These are phyloP conservation scores for Cephus rjabovi DNA, from an alignment of 2,888 invertebrate species.

Conservation along the genomic window DNA sequence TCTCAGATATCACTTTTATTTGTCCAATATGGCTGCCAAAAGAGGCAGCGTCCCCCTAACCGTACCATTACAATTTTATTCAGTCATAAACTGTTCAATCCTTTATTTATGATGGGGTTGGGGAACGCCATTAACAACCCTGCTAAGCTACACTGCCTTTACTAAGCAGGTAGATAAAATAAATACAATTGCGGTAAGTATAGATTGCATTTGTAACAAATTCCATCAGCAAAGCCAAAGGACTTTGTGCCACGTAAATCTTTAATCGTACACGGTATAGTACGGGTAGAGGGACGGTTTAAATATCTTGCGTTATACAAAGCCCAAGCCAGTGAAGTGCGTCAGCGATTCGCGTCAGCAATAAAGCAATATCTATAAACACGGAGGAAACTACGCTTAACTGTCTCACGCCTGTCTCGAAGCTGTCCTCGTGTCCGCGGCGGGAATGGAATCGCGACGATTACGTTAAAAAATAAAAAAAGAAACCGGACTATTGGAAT, in stretches of 20 bases:
- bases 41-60: neutral
- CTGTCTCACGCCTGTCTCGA: neutral
- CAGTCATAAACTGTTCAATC: neutral
- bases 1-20: neutral
- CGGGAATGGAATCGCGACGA: neutral
- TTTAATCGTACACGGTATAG: neutral
- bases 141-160: neutral
- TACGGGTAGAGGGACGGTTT: neutral
- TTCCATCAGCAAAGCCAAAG: neutral
- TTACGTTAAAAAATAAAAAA: neutral
- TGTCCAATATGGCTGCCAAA: neutral
- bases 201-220: neutral
- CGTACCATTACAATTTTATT: neutral
- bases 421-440: neutral
- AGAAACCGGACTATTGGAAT: neutral
- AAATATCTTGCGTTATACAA: neutral
- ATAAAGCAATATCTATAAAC: neutral
- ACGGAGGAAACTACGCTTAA: neutral
- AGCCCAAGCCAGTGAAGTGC: neutral
- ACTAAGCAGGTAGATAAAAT: neutral
- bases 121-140: neutral
- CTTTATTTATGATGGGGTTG: neutral
- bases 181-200: neutral
- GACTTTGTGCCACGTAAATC: neutral
- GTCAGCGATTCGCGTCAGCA: neutral